phyloP scores from a whole-genome alignment of 2,888 invertebrate species.

The Tricholauxania praeusta region DNA sequence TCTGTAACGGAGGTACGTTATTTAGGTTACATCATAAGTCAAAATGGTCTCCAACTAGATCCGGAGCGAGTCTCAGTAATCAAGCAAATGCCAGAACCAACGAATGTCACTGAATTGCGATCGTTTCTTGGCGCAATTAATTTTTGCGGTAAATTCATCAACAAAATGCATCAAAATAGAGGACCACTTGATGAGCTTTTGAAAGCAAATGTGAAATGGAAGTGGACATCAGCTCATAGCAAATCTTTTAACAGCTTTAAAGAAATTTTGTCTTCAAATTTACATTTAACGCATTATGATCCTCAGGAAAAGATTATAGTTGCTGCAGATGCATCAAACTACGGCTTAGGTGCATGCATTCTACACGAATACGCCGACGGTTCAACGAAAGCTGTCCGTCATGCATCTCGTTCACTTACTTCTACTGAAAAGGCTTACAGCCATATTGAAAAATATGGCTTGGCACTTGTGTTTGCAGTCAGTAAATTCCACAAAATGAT shows the following conservation, averaged over 20 bases:
- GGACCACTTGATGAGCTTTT: slow-evolving; percentile 42
- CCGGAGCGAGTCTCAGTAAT: slow-evolving; percentile 40
- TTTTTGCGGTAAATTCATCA: slow-evolving; percentile 45
- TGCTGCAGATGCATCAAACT: slow-evolving; percentile 46
- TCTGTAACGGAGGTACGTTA: slow-evolving; percentile 42
- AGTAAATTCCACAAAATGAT: slow-evolving; percentile 56
- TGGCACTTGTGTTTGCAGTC: slow-evolving; percentile 52
- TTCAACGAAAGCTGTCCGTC: slow-evolving; percentile 53
- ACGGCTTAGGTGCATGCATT: slow-evolving; percentile 45
- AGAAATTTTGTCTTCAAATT: slow-evolving; percentile 39
- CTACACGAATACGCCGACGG: slow-evolving; percentile 50
- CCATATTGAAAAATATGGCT: slow-evolving; percentile 42
- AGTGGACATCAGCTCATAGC: slow-evolving; percentile 35
- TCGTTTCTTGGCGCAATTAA: too few species aligned
- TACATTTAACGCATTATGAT: slow-evolving; percentile 44
- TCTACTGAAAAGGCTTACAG: slow-evolving; percentile 21
- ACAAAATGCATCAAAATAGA: slow-evolving; percentile 37
- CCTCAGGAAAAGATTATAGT: slow-evolving; percentile 42
- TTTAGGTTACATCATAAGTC: slow-evolving; percentile 38
- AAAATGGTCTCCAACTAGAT: slow-evolving; percentile 42
- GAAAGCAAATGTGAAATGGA: slow-evolving; percentile 35
- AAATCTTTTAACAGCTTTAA: slow-evolving; percentile 39
- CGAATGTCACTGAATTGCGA: too few species aligned
- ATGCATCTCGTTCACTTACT: slow-evolving; percentile 51
- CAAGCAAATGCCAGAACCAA: slow-evolving; percentile 42